Percentiles rank a stretch among this genome's conserved stretches.
phyloP scores from a whole-genome alignment of 1,140 invertebrate genomes.

The Daktulosphaira vitifoliae region DNA sequence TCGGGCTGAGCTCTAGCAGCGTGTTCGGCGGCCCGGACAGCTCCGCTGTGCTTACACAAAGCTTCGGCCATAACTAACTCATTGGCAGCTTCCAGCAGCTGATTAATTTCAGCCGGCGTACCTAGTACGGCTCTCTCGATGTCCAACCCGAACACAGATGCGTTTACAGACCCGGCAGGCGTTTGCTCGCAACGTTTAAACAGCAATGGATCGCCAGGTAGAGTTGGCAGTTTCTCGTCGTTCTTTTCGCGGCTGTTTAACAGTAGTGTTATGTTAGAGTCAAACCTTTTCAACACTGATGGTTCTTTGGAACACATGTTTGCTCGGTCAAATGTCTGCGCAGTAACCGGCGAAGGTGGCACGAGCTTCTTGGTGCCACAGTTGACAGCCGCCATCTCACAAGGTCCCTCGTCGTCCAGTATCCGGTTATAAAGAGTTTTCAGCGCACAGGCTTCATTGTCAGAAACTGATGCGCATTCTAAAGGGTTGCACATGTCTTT shows the following conservation, averaged over 20 bases:
- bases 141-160: background rate
- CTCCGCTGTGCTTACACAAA: conserved; percentile 11
- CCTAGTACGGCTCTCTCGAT: background rate
- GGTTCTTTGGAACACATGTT: background rate
- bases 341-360: too few relatives aligned
- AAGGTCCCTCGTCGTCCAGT: background rate
- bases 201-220: background rate
- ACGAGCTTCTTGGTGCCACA: too few relatives aligned
- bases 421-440: conserved; percentile 6
- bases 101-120: background rate
- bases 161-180: background rate
- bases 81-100: conserved; percentile 1
- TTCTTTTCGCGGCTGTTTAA: background rate
- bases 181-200: background rate
- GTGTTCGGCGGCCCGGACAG: conserved; percentile 17
- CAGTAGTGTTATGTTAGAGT: background rate
- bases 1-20: conserved; percentile 19
- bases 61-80: conserved; percentile 26
- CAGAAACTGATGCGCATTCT: background rate
- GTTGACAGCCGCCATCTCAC: background rate
- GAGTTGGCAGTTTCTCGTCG: background rate
- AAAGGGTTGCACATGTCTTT: background rate
- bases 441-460: background rate
- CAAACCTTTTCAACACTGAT: background rate
- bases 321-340: too few relatives aligned